Conservation (phyloP, 1,140 invertebrate genomes). For the Spodoptera litura region DNA sequence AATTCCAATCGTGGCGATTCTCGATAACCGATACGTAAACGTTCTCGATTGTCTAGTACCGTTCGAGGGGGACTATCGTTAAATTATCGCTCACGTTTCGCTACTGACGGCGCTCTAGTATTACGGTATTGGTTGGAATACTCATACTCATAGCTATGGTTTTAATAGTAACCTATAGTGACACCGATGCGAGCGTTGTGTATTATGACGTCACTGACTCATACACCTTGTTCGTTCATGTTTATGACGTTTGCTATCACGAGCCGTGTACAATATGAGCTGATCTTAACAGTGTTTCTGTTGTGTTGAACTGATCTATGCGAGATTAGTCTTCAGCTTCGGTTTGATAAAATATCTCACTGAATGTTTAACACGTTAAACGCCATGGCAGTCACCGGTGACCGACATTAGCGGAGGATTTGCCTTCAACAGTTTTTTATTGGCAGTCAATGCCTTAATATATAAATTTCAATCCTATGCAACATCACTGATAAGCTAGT, state of each 20-base stretch:
- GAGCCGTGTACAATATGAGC: constrained; percentile 6
- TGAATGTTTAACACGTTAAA: no score
- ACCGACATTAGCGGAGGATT: no score
- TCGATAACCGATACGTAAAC: constrained; percentile 80
- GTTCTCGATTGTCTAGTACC: constrained; percentile 77
- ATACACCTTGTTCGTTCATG: constrained; percentile 15
- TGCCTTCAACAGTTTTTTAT: no score
- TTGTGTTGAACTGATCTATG: background rate
- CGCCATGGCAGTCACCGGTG: no score
- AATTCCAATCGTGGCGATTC: constrained; percentile 79
- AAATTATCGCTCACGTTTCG: constrained; percentile 84
- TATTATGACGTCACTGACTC: constrained; percentile 27
- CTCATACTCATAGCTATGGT: constrained; percentile 50
- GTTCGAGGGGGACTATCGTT: constrained; percentile 74
- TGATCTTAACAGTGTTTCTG: background rate
- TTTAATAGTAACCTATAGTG: constrained; percentile 51
- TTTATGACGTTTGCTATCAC: constrained; percentile 25
- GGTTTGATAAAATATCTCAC: background rate
- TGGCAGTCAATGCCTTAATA: no score
- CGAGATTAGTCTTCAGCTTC: background rate
- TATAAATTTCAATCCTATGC: no score
- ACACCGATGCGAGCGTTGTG: constrained; percentile 45
- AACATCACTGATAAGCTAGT: no score
- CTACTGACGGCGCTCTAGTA: constrained; percentile 72
- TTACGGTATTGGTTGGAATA: constrained; percentile 61